These are phyloP conservation scores for Ecdyonurus torrentis DNA, from an alignment of 2,888 invertebrate species.

Conservation along the genomic window DNA sequence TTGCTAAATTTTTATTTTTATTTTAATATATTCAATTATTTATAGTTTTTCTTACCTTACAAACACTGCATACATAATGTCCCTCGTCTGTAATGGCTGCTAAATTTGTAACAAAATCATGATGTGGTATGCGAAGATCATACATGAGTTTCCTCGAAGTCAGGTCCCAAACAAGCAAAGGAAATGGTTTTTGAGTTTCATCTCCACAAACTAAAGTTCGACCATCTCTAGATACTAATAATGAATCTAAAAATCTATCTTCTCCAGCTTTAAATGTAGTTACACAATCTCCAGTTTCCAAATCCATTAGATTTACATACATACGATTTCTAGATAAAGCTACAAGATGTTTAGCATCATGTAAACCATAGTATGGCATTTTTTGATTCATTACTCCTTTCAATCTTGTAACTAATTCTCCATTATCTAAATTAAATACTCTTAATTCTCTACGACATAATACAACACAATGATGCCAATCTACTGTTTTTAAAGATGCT, in stretches of 20 bases:
- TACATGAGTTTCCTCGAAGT: conserved; percentile 68
- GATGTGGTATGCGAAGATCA: conserved; percentile 74
- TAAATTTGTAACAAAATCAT: conserved; percentile 69
- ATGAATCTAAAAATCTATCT: conserved; percentile 73
- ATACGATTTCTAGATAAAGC: conserved; percentile 71
- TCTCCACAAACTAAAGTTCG: conserved; percentile 78
- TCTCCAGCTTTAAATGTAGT: conserved; percentile 84
- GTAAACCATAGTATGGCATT: conserved; percentile 77
- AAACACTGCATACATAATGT: conserved; percentile 35
- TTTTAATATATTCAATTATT: neutral
- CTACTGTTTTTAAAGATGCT: conserved; percentile 58
- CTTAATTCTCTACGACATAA: conserved; percentile 65
- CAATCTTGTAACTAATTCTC: conserved; percentile 36
- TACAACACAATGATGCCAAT: conserved; percentile 53
- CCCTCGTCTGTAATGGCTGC: conserved; percentile 77
- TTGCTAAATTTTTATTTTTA: neutral
- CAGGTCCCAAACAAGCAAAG: conserved; percentile 75
- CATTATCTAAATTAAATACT: conserved; percentile 63
- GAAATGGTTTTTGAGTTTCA: conserved; percentile 84
- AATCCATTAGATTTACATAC: conserved; percentile 78
- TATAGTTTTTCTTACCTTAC: conserved; percentile 23
- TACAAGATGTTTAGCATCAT: conserved; percentile 62
- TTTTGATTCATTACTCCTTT: conserved; percentile 86
- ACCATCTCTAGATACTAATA: conserved; percentile 76
- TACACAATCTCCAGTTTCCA: conserved; percentile 62